Percentiles rank a stretch among this genome's conserved stretches.
phyloP scores from a whole-genome alignment of 1,140 invertebrate species.

The Orius insidiosus region DNA sequence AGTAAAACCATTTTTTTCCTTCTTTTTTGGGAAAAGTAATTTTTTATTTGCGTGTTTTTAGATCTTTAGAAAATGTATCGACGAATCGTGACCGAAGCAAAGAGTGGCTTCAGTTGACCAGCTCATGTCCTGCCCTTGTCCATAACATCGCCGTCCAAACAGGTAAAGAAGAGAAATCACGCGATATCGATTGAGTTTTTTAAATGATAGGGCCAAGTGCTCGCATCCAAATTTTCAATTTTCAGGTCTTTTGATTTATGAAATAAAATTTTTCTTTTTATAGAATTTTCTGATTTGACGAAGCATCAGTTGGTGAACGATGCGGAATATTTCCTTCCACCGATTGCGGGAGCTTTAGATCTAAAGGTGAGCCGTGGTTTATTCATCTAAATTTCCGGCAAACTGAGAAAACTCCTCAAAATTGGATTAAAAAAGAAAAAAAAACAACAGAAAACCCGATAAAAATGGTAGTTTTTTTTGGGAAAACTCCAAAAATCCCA shows the following conservation, averaged over 20 bases:
- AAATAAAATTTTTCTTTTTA: neutral
- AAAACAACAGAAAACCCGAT: too few species aligned
- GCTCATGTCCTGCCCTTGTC: conserved; percentile 18
- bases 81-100: conserved; percentile 3
- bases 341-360: conserved; percentile 14
- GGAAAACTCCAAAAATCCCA: too few species aligned
- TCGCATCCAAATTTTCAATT: too few species aligned
- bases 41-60: conserved; percentile 4
- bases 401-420: too few species aligned
- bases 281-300: conserved; percentile 6
- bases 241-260: neutral
- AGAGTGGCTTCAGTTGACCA: conserved; percentile 12
- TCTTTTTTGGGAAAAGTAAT: neutral
- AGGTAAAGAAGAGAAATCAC: conserved; percentile 10
- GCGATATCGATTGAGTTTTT: neutral
- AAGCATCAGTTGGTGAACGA: conserved; percentile 4
- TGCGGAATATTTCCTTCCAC: conserved; percentile 15
- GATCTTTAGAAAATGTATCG: conserved; percentile 17
- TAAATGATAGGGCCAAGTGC: too few species aligned
- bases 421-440: too few species aligned
- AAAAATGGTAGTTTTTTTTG: too few species aligned
- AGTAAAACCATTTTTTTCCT: conserved; percentile 10
- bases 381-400: too few species aligned
- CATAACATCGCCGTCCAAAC: conserved; percentile 17
- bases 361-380: conserved; percentile 11